Percentiles rank a stretch among this genome's conserved stretches.
These are phyloP conservation scores for Neodontobutis hainanensis DNA, from an alignment of 2,113 vertebrate species.

Conservation along the genomic window DNA sequence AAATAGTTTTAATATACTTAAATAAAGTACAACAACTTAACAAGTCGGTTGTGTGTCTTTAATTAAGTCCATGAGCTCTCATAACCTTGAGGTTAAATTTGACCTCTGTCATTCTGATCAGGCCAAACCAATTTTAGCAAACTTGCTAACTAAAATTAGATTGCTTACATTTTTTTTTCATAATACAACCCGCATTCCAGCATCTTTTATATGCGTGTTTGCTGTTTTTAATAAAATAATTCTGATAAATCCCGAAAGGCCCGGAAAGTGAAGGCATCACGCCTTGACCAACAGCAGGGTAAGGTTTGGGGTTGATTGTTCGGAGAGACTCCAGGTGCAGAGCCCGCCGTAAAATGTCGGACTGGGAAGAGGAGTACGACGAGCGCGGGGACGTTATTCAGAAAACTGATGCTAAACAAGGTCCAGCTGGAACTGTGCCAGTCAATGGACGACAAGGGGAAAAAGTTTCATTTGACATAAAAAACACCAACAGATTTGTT, in stretches of 20 bases:
- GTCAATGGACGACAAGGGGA: neutral
- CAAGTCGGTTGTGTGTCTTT: constrained; percentile 14
- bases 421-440: neutral
- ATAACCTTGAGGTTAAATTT: too few relatives aligned
- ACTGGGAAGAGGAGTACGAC: constrained; percentile 73
- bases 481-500: constrained; percentile 9
- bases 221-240: neutral
- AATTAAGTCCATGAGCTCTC: too few relatives aligned
- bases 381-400: constrained; percentile 1
- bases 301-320: neutral
- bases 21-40: constrained; percentile 80
- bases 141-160: too few relatives aligned
- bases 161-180: too few relatives aligned
- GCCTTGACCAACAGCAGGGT: neutral
- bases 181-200: too few relatives aligned
- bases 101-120: too few relatives aligned
- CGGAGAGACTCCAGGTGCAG: accelerated
- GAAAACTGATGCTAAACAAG: accelerated
- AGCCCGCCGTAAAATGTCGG: constrained; percentile 63
- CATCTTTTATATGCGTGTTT: too few relatives aligned
- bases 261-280: neutral
- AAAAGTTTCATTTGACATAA: constrained; percentile 21
- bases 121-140: too few relatives aligned
- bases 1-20: constrained; percentile 83
- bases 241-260: neutral